phyloP scores from a whole-genome alignment of 2,113 vertebrate genomes.

The Ceyx cyanopectus region DNA sequence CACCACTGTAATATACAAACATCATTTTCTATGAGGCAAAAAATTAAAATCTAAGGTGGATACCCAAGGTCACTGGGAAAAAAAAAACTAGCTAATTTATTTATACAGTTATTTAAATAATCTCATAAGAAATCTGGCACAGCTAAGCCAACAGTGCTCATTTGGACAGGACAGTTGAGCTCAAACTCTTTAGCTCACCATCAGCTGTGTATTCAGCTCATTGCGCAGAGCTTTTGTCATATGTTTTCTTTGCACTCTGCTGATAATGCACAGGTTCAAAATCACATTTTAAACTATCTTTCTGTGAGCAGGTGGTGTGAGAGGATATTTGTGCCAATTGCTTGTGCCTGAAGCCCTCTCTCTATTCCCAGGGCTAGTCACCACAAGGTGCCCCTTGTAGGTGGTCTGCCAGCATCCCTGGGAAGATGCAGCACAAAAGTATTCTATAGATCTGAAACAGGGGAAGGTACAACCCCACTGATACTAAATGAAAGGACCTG shows the following conservation, averaged over 20 bases:
- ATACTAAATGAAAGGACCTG: neutral
- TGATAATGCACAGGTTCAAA: neutral
- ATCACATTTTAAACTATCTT: neutral
- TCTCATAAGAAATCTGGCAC: slow-evolving; percentile 4
- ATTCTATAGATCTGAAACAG: neutral
- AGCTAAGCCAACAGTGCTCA: slow-evolving; percentile 6
- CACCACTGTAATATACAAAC: slow-evolving; percentile 36
- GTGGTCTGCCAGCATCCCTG: neutral
- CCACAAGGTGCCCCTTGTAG: neutral
- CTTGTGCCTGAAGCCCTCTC: neutral
- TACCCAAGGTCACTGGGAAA: slow-evolving; percentile 67
- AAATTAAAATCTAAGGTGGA: slow-evolving; percentile 59
- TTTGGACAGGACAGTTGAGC: neutral
- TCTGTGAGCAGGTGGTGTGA: neutral
- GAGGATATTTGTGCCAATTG: neutral
- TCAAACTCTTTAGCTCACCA: neutral
- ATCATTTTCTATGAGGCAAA: slow-evolving; percentile 49
- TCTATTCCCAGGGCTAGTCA: neutral
- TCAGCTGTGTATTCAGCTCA: neutral
- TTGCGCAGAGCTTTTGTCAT: neutral
- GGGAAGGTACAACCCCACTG: neutral
- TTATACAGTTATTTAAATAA: slow-evolving; percentile 60
- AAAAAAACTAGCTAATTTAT: slow-evolving; percentile 21
- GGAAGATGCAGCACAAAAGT: neutral
- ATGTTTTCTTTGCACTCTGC: neutral